Evolutionary conservation across 2,113 vertebrate genomes (phyloP).

Genomic region (Notothenia rossii): DNA sequence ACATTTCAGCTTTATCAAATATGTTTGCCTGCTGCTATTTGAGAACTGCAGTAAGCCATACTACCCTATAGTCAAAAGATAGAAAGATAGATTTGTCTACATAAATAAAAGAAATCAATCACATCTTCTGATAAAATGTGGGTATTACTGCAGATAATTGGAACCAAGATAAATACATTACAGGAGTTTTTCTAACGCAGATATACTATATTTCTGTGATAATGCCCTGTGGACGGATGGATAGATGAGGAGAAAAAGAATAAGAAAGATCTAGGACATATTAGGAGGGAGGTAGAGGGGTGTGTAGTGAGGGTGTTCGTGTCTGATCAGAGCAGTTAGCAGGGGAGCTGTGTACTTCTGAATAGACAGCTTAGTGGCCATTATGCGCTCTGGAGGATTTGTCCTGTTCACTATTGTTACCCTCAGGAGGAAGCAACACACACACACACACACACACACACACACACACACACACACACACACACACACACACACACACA

Average conservation of each 20-base stretch:
- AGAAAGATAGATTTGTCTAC: not conserved
- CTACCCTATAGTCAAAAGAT: not conserved
- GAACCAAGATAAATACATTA: not conserved
- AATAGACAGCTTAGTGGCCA: conserved; percentile 93
- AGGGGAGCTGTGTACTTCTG: conserved; percentile 84
- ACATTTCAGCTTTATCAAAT: no score
- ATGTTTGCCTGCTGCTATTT: no score
- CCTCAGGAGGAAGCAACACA: conserved; percentile 78
- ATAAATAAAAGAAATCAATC: not conserved
- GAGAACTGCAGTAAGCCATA: no score
- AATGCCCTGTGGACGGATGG: not conserved
- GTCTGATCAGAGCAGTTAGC: conserved; percentile 84
- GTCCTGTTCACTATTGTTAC: conserved; percentile 84
- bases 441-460: conserved; percentile 19
- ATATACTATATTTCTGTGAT: not conserved
- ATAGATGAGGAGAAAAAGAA: not conserved
- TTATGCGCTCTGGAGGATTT: conserved; percentile 89
- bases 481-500: conserved; percentile 12
- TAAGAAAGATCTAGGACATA: not conserved
- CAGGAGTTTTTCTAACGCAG: not conserved
- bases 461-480: conserved; percentile 27
- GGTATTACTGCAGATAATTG: not conserved
- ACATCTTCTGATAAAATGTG: not conserved
- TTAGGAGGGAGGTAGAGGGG: not conserved
- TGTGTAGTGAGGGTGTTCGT: conserved; percentile 32